Evolutionary conservation across 1,140 invertebrate species (phyloP).

Genomic region (Drosophila biarmipes): DNA sequence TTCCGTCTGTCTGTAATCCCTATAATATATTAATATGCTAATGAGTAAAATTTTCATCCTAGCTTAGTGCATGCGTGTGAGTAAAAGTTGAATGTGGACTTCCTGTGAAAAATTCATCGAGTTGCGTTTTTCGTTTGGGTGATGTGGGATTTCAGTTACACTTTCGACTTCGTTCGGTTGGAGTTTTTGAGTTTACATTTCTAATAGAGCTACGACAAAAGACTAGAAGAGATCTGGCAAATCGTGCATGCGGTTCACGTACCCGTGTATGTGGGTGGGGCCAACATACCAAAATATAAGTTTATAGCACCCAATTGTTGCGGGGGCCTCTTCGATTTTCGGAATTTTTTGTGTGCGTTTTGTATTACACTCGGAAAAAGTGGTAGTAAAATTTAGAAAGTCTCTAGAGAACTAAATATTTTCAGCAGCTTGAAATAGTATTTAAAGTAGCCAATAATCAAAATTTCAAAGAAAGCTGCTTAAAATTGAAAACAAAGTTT

Average conservation of each 20-base stretch:
- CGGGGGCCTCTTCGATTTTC: slow-evolving; percentile 17
- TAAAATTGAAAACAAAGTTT: neutral
- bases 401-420: neutral
- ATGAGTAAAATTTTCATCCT: slow-evolving; percentile 53
- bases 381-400: neutral
- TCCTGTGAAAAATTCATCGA: slow-evolving; percentile 63
- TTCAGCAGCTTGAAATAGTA: too few relatives aligned
- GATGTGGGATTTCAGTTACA: slow-evolving; percentile 53
- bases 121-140: slow-evolving; percentile 31
- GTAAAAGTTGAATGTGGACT: slow-evolving; percentile 12
- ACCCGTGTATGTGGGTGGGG: slow-evolving; percentile 29
- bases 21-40: slow-evolving; percentile 44
- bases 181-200: slow-evolving; percentile 38
- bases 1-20: slow-evolving; percentile 37
- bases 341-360: neutral
- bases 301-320: slow-evolving; percentile 45
- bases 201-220: slow-evolving; percentile 74
- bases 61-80: slow-evolving; percentile 22
- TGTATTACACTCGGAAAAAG: slow-evolving; percentile 7
- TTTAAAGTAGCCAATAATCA: neutral
- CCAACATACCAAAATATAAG: slow-evolving; percentile 61
- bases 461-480: neutral
- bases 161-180: slow-evolving; percentile 20
- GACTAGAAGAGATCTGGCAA: slow-evolving; percentile 75
- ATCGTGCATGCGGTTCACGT: slow-evolving; percentile 76